Percentiles rank a stretch among this genome's conserved stretches.
These are phyloP conservation scores for Scomber colias DNA, from an alignment of 2,113 vertebrate genomes.

Conservation along the genomic window DNA sequence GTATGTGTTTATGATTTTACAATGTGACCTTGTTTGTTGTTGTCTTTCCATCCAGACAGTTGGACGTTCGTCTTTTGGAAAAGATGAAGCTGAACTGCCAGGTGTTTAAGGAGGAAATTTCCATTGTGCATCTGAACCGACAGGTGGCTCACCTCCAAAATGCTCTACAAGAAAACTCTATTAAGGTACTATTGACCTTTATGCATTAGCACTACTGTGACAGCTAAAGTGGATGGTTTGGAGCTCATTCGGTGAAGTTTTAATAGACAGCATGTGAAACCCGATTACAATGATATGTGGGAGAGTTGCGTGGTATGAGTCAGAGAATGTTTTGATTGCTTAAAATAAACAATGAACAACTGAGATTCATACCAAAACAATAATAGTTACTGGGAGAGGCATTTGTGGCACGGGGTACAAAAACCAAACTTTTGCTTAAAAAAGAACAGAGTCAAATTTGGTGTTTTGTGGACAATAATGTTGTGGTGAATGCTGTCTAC, in stretches of 20 bases:
- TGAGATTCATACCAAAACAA: constrained; percentile 55
- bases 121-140: constrained; percentile 78
- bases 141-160: constrained; percentile 73
- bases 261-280: constrained; percentile 55
- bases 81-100: constrained; percentile 82
- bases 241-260: constrained; percentile 22
- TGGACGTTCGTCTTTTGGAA: constrained; percentile 78
- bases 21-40: constrained; percentile 6
- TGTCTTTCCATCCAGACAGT: constrained; percentile 64
- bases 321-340: constrained; percentile 64
- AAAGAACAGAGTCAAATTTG: constrained; percentile 34
- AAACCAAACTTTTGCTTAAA: constrained; percentile 22
- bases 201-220: background rate
- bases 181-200: constrained; percentile 71
- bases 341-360: constrained; percentile 69
- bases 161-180: constrained; percentile 64
- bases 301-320: constrained; percentile 56
- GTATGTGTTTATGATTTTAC: background rate
- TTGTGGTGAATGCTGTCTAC: background rate
- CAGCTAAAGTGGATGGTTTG: background rate
- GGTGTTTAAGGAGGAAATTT: constrained; percentile 84
- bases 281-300: constrained; percentile 55
- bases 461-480: constrained; percentile 22
- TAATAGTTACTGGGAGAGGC: constrained; percentile 36
- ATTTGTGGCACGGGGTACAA: constrained; percentile 49